Base-by-base conservation (phyloP, 2,797 vertebrate genomes). In the Spondyliosoma cantharus region DNA sequence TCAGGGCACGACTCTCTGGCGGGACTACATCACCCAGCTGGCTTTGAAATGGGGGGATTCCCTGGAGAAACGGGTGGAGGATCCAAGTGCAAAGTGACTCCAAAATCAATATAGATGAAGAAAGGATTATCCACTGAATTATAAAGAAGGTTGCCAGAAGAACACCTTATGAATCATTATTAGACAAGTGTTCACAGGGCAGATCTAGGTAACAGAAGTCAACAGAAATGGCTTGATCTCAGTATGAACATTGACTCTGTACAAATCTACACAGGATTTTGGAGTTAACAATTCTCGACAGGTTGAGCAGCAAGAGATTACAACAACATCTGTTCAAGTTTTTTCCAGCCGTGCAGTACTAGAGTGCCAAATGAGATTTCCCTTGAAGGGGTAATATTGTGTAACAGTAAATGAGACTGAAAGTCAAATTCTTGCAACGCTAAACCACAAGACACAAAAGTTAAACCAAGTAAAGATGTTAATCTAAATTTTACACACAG, bases 231-330 rank as follows among this genome's bases (percentile, higher is more conserved):
- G 11, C 62, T 65, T 61, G 7, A 74, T 59, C 54, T 66, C 27
- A 1, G 32, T 20, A 3, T 74, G 17, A 20, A 62, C 69, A 7
- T 7, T 12, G 27, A 52, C 45, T 61, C 49, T 22, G 49, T 20
- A 49, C 52, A 22, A 73, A 69, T 74, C 62, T 32, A 27, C 24
- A 71, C 48, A 14, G 53, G 58, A 64, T 54, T 69, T 64, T 61
- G 29, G 49, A 27, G 19, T 29, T 68, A 69, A 86, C 57, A 46
- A 48, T 68, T 73, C 62, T 27, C 62, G 70, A 68, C 57, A 86
- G 76, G 27, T 62, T 64, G 57, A 85, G 58, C 76, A 83, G 71
- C 46, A 6, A 72, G 60, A 81, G 69, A 81, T 82, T 63, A 74
- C n/a, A 68, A 65, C 42, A 81, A 76, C 67, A 82, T 84, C 67